phyloP scores from a whole-genome alignment of 1,140 invertebrate genomes.

The Drosophila pseudoobscura region DNA sequence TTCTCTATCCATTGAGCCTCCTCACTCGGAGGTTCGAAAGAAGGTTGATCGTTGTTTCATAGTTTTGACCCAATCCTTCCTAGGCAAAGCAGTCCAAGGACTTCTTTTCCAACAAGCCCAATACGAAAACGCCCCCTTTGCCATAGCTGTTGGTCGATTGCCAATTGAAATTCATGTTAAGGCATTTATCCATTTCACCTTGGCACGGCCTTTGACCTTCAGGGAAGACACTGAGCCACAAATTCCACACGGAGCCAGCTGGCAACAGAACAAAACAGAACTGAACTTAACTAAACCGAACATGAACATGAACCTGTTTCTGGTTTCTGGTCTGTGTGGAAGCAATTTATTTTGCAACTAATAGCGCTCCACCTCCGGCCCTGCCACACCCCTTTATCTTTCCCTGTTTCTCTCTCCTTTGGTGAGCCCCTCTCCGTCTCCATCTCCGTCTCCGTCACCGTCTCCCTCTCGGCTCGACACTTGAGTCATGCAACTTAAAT shows the following conservation, averaged over 20 bases:
- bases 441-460: too few relatives aligned
- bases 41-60: too few relatives aligned
- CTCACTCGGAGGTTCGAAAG: too few relatives aligned
- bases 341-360: constrained; percentile 77
- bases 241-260: constrained; percentile 29
- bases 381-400: not conserved
- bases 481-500: constrained; percentile 76
- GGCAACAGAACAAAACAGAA: constrained; percentile 37
- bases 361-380: constrained; percentile 42
- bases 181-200: constrained; percentile 56
- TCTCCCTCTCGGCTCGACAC: constrained; percentile 26
- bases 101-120: too few relatives aligned
- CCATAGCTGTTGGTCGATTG: constrained; percentile 38
- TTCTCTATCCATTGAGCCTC: too few relatives aligned
- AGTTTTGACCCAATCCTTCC: too few relatives aligned
- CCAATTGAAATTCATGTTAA: constrained; percentile 47
- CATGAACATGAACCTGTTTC: constrained; percentile 54
- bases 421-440: too few relatives aligned
- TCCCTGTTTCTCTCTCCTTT: not conserved
- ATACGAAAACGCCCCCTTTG: too few relatives aligned
- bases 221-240: constrained; percentile 31
- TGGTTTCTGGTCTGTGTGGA: constrained; percentile 49
- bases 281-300: constrained; percentile 32
- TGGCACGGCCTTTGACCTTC: constrained; percentile 61
- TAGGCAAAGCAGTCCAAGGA: too few relatives aligned